Base-by-base conservation (phyloP, 2,113 vertebrate genomes). In the Seriola quinqueradiata region DNA sequence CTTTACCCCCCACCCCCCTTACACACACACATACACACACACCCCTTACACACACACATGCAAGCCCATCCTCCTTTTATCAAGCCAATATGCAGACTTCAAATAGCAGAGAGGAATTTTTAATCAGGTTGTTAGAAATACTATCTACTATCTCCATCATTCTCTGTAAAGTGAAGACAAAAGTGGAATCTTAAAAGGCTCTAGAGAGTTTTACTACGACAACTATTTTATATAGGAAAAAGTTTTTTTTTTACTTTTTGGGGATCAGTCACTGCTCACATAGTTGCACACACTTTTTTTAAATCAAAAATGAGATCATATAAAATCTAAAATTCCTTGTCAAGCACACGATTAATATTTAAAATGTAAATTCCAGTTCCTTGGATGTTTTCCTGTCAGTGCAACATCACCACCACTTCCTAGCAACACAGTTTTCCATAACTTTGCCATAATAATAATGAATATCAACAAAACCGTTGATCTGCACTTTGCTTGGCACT, bases 51-150 rank as follows among this genome's bases (percentile, higher is more conserved):
- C 28, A 28, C 28, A 28, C 28, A 28, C 68, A 75, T 13, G 70
- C 46, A 55, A 85, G 69, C 64, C 70, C 75, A 60, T 76, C 90
- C 86, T 82, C 52, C 79, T 67, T 67, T 84, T n/a, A 70, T 77
- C 44, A n/a, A 61, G 44, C 38, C 55, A 89, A 71, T 60, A 40
- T 28, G 36, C 36, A 36, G 67, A 60, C 76, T 81, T 68, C 42
- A 82, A 87, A 87, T 75, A 79, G 6, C 28, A 28, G 28, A 28
- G 28, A 28, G 75, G 61, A 89, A 58, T 68, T 52, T 88, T 82
- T 69, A 70, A 86, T 81, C 65, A 83, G 59, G 40, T 88, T 71
- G 83, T 79, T 74, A 67, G 32, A 75, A 66, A 79, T 2, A 32
- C 17, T 8, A 44, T 59, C 42, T 73, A 23, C 4, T 50, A 23